Percentiles rank a stretch among this genome's conserved stretches.
phyloP scores from a whole-genome alignment of 1,140 invertebrate genomes.

The Hydropsyche tenuis region DNA sequence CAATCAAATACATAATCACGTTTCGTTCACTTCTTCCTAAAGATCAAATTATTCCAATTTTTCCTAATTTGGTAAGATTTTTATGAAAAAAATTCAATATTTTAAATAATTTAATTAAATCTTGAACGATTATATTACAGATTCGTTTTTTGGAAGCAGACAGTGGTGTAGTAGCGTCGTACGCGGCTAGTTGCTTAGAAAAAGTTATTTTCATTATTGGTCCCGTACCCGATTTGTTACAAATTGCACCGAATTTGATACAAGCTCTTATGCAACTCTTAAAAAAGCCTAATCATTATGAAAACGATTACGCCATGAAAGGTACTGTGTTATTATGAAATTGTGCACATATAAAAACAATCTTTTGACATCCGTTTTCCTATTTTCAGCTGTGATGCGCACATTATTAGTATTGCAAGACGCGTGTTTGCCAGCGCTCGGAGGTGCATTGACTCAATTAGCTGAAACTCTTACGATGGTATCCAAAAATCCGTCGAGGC shows the following conservation, averaged over 20 bases:
- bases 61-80: slow-evolving; percentile 75
- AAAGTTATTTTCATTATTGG: slow-evolving; percentile 80
- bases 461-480: slow-evolving; percentile 83
- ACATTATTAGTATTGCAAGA: slow-evolving; percentile 84
- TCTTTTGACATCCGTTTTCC: no score
- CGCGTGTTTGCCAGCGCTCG: slow-evolving; percentile 80
- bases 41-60: slow-evolving; percentile 73
- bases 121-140: slow-evolving; percentile 46
- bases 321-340: slow-evolving; percentile 58
- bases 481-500: slow-evolving; percentile 94
- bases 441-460: slow-evolving; percentile 80
- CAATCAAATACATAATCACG: slow-evolving; percentile 95
- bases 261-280: slow-evolving; percentile 78
- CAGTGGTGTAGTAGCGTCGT: slow-evolving; percentile 91
- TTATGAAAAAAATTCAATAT: background rate
- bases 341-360: no score
- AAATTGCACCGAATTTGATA: slow-evolving; percentile 70
- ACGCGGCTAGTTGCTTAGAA: slow-evolving; percentile 91
- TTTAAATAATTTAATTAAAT: slow-evolving; percentile 12
- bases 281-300: slow-evolving; percentile 74
- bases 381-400: slow-evolving; percentile 86
- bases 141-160: slow-evolving; percentile 74
- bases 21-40: slow-evolving; percentile 89
- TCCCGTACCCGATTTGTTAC: slow-evolving; percentile 64
- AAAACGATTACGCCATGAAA: slow-evolving; percentile 99